Evolutionary conservation across 2,888 invertebrate species (phyloP).

Genomic region (Apodemia hepburni): DNA sequence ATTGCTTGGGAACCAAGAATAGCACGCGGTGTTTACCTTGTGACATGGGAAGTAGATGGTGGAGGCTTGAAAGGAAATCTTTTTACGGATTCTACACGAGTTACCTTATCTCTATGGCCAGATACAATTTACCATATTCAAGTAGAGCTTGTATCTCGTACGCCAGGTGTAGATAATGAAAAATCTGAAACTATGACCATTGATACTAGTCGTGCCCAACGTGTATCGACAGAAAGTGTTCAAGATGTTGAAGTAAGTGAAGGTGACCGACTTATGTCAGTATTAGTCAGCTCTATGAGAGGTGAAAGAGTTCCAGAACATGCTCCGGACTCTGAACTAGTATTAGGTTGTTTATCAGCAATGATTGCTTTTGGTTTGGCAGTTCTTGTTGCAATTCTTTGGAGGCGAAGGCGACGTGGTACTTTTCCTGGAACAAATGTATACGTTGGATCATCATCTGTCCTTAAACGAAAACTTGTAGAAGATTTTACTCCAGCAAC

Average conservation of each 20-base stretch:
- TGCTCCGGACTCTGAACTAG: conserved; percentile 77
- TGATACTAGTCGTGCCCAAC: conserved; percentile 82
- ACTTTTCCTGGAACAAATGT: conserved; percentile 80
- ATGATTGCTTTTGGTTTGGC: conserved; percentile 71
- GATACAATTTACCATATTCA: conserved; percentile 91
- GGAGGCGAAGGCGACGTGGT: conserved; percentile 78
- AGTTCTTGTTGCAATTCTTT: conserved; percentile 73
- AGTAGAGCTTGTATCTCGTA: conserved; percentile 83
- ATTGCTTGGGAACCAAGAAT: conserved; percentile 86
- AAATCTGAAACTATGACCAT: conserved; percentile 84
- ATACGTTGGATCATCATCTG: conserved; percentile 80
- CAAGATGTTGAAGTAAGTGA: conserved; percentile 81
- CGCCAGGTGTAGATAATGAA: conserved; percentile 81
- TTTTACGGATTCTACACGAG: conserved; percentile 89
- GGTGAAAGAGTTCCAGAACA: conserved; percentile 77
- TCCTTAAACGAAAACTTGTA: conserved; percentile 81
- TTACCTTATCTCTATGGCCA: conserved; percentile 89
- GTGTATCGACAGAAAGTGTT: conserved; percentile 82
- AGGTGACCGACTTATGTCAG: conserved; percentile 81
- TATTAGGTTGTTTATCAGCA: conserved; percentile 81
- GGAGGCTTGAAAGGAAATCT: conserved; percentile 90
- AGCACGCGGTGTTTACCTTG: conserved; percentile 85
- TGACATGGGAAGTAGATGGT: conserved; percentile 92
- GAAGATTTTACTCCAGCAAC: conserved; percentile 77
- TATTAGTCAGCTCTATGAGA: conserved; percentile 82